A percentile compares a stretch with the other conserved stretches of the same genome.
Conservation (phyloP, 2,888 invertebrate species). For the Anoncus sp. region DNA sequence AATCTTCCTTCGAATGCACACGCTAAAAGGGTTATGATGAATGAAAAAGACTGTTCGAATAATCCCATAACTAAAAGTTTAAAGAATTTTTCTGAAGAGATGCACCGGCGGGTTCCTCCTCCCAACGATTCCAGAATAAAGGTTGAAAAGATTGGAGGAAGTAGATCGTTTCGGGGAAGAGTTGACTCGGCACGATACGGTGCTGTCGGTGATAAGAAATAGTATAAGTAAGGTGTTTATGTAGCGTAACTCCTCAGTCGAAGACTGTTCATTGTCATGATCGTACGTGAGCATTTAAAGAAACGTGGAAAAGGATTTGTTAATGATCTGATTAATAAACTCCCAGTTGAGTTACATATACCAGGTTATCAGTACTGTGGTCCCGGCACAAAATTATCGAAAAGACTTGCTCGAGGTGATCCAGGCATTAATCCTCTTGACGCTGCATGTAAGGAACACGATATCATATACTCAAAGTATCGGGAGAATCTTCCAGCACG, state of each 20-base stretch:
- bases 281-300: neutral
- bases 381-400: neutral
- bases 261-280: neutral
- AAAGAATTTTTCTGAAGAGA: neutral
- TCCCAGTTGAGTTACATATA: slow-evolving; percentile 2
- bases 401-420: neutral
- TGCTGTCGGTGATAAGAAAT: neutral
- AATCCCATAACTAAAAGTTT: neutral
- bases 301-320: neutral
- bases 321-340: slow-evolving; percentile 3
- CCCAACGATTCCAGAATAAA: neutral
- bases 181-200: neutral
- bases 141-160: neutral
- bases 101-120: neutral
- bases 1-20: slow-evolving; percentile 1
- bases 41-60: neutral
- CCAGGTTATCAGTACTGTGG: slow-evolving; percentile 9
- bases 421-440: neutral
- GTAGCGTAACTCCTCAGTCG: neutral
- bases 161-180: neutral
- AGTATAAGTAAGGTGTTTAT: neutral
- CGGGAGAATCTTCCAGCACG: neutral
- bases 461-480: neutral
- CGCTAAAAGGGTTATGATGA: neutral
- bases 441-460: neutral